phyloP scores from a whole-genome alignment of 2,113 vertebrate species.

The rabbit (Oryctolagus cuniculus) region mOryCun1.1 NC_091447.1:50833001-50833500 shows the following conservation, averaged over 20 bases:
- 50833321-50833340: neutral
- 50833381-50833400: neutral
- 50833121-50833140: neutral
- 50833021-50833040: no score
- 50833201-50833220: neutral
- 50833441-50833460: neutral
- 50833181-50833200: neutral
- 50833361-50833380: neutral
- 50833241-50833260: neutral
- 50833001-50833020: neutral
- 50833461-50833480: neutral
- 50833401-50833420: neutral
- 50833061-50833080: neutral
- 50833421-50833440: neutral
- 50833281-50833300: neutral
- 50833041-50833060: neutral
- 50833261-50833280: neutral
- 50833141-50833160: conserved; percentile 9
- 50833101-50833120: neutral
- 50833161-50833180: neutral
- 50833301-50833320: neutral
- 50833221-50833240: neutral
- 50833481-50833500: neutral
- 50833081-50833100: conserved; percentile 26
- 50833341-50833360: neutral